Evolutionary conservation across 2,888 invertebrate genomes (phyloP).

Genomic region (Neoitamus cyanurus): DNA sequence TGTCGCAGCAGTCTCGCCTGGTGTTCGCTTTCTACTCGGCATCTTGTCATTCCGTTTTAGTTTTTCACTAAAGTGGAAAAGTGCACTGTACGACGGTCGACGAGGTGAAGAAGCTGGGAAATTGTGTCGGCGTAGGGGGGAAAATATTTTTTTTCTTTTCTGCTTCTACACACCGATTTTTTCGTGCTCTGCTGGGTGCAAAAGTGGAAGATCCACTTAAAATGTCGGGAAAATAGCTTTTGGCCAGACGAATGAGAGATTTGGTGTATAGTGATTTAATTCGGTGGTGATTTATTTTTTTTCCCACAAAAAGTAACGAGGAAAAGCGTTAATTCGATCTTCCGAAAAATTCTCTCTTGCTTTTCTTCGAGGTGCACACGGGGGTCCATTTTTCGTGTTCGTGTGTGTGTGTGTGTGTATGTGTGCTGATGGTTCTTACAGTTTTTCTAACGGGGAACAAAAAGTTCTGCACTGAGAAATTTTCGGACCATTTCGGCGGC

Average conservation of each 20-base stretch:
- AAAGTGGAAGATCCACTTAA: background rate
- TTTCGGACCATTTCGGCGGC: background rate
- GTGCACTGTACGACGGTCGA: constrained; percentile 18
- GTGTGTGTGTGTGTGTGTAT: background rate
- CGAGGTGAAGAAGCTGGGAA: constrained; percentile 2
- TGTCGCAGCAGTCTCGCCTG: constrained; percentile 19
- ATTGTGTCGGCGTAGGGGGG: background rate
- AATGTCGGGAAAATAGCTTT: constrained; percentile 28
- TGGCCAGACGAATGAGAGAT: background rate
- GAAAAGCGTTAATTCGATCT: background rate
- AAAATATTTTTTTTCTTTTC: constrained; percentile 23
- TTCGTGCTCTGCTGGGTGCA: background rate
- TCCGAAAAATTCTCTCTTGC: background rate
- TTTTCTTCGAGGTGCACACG: background rate
- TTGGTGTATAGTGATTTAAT: background rate
- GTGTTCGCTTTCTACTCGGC: constrained; percentile 21
- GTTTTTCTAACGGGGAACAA: background rate
- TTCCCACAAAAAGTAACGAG: background rate
- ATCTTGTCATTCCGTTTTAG: constrained; percentile 23
- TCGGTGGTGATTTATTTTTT: background rate
- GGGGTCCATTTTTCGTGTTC: background rate
- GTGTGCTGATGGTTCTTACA: background rate
- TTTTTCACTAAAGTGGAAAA: constrained; percentile 34
- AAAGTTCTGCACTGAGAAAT: background rate
- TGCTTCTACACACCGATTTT: constrained; percentile 6